Base-by-base conservation (phyloP, 2,888 invertebrate species). In the Polydesmus complanatus region DNA sequence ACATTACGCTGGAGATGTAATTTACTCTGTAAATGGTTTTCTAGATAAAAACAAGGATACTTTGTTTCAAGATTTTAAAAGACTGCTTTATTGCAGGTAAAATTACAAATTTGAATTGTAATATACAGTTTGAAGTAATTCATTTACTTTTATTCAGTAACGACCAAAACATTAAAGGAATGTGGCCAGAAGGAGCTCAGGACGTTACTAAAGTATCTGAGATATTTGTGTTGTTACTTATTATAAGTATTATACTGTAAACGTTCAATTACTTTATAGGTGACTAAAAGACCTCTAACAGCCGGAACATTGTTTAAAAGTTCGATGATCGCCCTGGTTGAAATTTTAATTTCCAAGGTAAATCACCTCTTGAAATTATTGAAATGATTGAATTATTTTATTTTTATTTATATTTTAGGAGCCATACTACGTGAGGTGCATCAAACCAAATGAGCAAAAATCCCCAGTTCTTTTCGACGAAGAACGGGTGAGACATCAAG, bases 11-110 rank as follows among this genome's bases (percentile, higher is more conserved):
- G 97, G 97, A 2, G 92, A 95, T 71, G 97, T 97, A 27, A 87
- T 88, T 18, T 97, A 97, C 78, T 83, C 83, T 60, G 82, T 94
- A 21, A 79, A 80, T 18, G 93, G 94, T 1, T 97, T 97, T 77
- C 82, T 97, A 75, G 96, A 97, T 74, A 97, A 97, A 78, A 97
- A 97, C 78, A 92, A 87, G 74, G 97, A 97, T 74, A 88, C 90
- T 0, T 78, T 97, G 56, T 97, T 91, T 78, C 95, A 95, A 78
- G 96, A 97, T 76, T 90, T 97, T 70, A 97, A 96, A 77, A 79
- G 97, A 27, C 77, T 97, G 61, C 78, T 96, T 66, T 93, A 83
- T 75, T 84, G 86, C 70, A 77, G 78, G 77, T 77, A 56, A 27
- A 54, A 50, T 56, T 61, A 2, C 8, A 5, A 37, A 37, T 8